These are phyloP conservation scores for Mionectes macconnelli DNA, from an alignment of 2,113 vertebrate species.

Conservation along the genomic window DNA sequence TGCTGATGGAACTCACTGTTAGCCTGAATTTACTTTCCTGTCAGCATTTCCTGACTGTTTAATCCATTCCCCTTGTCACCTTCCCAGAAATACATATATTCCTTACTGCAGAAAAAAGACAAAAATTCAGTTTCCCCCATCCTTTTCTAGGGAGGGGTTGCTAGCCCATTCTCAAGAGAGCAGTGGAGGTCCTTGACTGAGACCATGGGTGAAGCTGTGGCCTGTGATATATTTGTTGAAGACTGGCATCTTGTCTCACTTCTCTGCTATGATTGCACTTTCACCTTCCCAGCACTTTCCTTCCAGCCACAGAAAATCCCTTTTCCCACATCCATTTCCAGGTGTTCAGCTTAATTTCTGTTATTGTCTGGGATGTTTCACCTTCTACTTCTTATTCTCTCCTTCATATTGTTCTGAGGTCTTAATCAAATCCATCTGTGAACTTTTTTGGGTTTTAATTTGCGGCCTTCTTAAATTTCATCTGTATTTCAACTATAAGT, in stretches of 20 bases:
- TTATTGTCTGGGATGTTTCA: not conserved
- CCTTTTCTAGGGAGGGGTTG: not conserved
- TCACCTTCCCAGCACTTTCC: not conserved
- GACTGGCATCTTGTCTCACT: not conserved
- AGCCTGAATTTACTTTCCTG: not conserved
- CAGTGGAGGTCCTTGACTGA: not conserved
- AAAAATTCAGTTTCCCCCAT: not conserved
- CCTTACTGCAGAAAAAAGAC: not conserved
- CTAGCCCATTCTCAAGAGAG: not conserved
- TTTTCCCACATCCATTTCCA: not conserved
- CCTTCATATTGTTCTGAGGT: not conserved
- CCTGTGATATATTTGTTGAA: not conserved
- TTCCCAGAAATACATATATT: not conserved
- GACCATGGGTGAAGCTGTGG: not conserved
- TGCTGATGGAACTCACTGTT: not conserved
- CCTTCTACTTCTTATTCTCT: not conserved
- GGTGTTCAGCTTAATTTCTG: not conserved
- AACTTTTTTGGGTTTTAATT: not conserved
- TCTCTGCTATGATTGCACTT: not conserved
- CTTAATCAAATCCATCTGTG: not conserved
- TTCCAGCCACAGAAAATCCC: not conserved
- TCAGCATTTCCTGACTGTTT: not conserved
- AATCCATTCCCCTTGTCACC: not conserved
- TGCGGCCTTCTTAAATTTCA: not conserved
- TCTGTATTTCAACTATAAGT: not conserved